Evolutionary conservation across 2,797 vertebrate species (phyloP).

Genomic region (Pachyuromys duprasi): DNA sequence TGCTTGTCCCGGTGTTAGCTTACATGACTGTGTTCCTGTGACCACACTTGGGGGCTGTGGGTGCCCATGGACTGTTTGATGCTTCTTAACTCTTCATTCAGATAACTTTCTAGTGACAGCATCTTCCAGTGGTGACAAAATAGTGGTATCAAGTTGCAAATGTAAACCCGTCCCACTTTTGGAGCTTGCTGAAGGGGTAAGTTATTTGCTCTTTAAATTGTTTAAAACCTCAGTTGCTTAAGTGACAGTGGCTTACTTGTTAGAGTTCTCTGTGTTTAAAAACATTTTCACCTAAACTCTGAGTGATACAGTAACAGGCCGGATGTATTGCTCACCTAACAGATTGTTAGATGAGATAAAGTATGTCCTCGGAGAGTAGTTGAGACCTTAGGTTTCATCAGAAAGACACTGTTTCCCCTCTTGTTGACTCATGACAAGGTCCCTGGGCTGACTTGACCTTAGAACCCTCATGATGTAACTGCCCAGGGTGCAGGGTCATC

Average conservation of each 20-base stretch:
- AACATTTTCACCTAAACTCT: slow-evolving; percentile 23
- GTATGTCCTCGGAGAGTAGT: not conserved
- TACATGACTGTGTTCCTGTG: not conserved
- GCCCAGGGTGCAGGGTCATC: not conserved
- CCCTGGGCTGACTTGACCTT: not conserved
- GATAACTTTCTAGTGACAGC: slow-evolving; percentile 96
- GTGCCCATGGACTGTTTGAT: slow-evolving; percentile 61
- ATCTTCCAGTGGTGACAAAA: slow-evolving; percentile 95
- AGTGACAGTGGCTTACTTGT: not conserved
- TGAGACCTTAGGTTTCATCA: not conserved
- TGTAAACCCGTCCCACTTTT: slow-evolving; percentile 92
- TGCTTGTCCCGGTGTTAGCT: not conserved
- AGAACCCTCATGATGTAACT: not conserved
- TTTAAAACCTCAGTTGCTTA: slow-evolving; percentile 29
- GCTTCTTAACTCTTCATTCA: slow-evolving; percentile 87
- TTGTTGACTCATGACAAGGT: not conserved
- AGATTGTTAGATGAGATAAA: slow-evolving; percentile 5
- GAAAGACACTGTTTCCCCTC: not conserved
- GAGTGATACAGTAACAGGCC: not conserved
- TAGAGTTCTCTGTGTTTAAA: slow-evolving; percentile 39
- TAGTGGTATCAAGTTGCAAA: slow-evolving; percentile 96
- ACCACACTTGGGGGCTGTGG: not conserved
- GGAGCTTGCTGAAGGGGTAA: slow-evolving; percentile 96
- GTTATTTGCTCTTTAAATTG: slow-evolving; percentile 70
- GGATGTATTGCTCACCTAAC: not conserved